These are phyloP conservation scores for Gallinago paraguaiae DNA, from an alignment of 2,113 vertebrate genomes.

Conservation along the genomic window DNA sequence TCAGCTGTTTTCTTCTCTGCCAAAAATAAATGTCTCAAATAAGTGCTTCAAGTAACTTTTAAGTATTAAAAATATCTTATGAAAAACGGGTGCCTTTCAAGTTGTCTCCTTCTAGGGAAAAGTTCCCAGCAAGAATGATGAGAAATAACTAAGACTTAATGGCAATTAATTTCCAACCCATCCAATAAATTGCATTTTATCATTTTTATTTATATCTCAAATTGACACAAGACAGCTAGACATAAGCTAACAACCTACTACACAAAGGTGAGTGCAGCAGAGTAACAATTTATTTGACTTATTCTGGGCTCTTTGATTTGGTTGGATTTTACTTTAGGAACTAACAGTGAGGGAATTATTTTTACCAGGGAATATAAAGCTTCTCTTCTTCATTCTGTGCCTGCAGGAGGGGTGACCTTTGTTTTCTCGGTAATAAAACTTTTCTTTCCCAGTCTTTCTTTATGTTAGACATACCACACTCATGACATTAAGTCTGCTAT, in stretches of 20 bases:
- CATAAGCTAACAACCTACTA: background rate
- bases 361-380: background rate
- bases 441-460: background rate
- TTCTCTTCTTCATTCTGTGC: background rate
- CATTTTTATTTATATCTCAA: background rate
- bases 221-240: background rate
- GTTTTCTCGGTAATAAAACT: conserved; percentile 12
- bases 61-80: conserved; percentile 59
- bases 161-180: conserved; percentile 1
- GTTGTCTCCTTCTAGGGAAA: conserved; percentile 46
- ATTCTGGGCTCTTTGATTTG: background rate
- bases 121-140: background rate
- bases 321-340: background rate
- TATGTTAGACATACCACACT: background rate
- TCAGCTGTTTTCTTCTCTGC: conserved; percentile 9
- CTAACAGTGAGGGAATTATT: background rate
- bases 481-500: background rate
- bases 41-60: conserved; percentile 21
- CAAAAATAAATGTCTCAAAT: conserved; percentile 3
- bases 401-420: background rate
- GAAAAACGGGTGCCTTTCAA: conserved; percentile 37
- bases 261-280: background rate
- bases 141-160: background rate
- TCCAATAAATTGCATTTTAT: background rate
- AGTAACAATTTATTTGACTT: background rate